A percentile compares a stretch with the other conserved stretches of the same genome.
These are phyloP conservation scores for Rhynchonema sp. DNA, from an alignment of 2,888 invertebrate species.

Conservation along the genomic window DNA sequence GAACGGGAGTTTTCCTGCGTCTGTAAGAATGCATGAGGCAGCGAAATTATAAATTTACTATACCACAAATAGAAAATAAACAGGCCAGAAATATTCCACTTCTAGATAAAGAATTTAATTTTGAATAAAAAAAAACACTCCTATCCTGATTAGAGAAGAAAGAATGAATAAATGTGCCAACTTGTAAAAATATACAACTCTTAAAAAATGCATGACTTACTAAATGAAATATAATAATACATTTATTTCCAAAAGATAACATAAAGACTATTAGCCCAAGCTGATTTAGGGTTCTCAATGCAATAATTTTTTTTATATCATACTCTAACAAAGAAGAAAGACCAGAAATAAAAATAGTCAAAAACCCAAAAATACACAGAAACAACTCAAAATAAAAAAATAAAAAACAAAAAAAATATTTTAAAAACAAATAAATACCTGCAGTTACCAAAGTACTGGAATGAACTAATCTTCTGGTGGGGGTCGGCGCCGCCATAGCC, in stretches of 20 bases:
- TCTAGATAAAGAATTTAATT: background rate
- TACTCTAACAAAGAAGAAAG: slow-evolving; percentile 28
- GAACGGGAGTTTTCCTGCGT: too few relatives aligned
- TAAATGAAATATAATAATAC: slow-evolving; percentile 49
- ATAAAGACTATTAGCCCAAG: slow-evolving; percentile 51
- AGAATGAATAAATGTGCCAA: background rate
- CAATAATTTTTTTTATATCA: slow-evolving; percentile 58
- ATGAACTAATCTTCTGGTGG: slow-evolving; percentile 54
- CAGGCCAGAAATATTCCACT: background rate
- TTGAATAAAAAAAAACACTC: background rate
- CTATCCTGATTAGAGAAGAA: background rate
- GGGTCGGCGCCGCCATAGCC: slow-evolving; percentile 56
- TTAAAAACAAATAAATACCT: slow-evolving; percentile 35
- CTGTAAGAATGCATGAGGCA: too few relatives aligned
- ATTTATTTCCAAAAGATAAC: slow-evolving; percentile 39
- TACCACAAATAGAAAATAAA: background rate
- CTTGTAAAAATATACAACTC: background rate
- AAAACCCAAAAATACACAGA: slow-evolving; percentile 30
- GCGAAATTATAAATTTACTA: too few relatives aligned
- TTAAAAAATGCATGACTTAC: background rate
- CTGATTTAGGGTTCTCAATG: slow-evolving; percentile 51
- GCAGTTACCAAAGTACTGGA: slow-evolving; percentile 59
- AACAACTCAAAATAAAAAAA: slow-evolving; percentile 47
- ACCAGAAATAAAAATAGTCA: slow-evolving; percentile 35
- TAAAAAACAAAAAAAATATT: slow-evolving; percentile 37